Evolutionary conservation across 1,140 invertebrate species (phyloP), one percentile per base, ranked within the genome.

Genomic region (Aphelenchoides besseyi): DNA sequence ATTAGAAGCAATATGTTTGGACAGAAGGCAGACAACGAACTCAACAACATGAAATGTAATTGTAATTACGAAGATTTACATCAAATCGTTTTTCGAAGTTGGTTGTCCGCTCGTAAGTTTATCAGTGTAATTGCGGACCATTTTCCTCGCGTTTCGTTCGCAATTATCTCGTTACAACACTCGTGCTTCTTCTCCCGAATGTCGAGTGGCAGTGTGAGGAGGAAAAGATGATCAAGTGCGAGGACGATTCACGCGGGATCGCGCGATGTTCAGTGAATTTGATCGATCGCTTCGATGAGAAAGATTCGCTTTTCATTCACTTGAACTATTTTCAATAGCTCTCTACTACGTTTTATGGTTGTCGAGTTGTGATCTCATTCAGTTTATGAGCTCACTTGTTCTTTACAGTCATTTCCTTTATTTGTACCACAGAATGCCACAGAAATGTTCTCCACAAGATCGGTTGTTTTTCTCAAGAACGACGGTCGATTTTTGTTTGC

Each of bases 341-440:
- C n/a, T n/a, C 5, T 8, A 41, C 37, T 41, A 8, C n/a, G 37
- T n/a, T 18, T 59, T 59, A 16, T 18, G 26, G 55, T 59, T 28
- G 5, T 59, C 5, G 5, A 59, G 55, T 18, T 8, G 18, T 59
- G 5, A 59, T 59, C 5, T 48, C 12, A 48, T 48, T 48, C 41
- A 48, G 12, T 48, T 48, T 48, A 48, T 48, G 41, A 48, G 41
- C 41, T 48, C 41, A 16, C 41, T 23, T 48, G 12, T 48, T 48
- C 41, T 23, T 48, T 48, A 12, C 41, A 23, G 41, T 23, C 23
- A 23, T 23, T 23, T 48, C 41, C 23, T 48, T 12, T 12, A 12
- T 48, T 48, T 48, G n/a, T n/a, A n/a, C n/a, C n/a, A n/a, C 41
- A 23, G 41, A 48, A 48, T 48, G 41, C 41, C 41, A 48, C 41